Base-by-base conservation (phyloP, 2,888 invertebrate genomes). In the Drosophila mulleri region DNA sequence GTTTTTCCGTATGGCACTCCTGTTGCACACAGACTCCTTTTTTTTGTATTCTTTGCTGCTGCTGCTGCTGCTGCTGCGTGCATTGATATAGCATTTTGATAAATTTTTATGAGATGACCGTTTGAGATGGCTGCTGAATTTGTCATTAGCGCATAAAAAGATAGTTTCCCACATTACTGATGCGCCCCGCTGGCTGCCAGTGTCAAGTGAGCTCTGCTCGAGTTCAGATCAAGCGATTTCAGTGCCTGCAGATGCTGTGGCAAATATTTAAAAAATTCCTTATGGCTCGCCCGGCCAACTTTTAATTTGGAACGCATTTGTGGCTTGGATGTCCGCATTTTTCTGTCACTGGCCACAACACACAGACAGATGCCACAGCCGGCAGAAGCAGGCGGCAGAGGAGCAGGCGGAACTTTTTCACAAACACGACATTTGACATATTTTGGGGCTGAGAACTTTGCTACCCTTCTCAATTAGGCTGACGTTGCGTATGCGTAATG, bases 401-500 rank as follows among this genome's bases (percentile, higher is more conserved):
- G 69, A 74, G 61, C 61, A 56, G 61, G 44, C n/a, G 54, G 12
- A 67, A 41, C 32, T 66, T 80, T 65, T 39, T 39, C 39, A n/a
- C 56, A 69, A 73, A 61, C 74, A 78, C 67, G 80, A 80, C 89
- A 78, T 84, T 82, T 86, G 82, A 86, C 88, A 86, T 89, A 84
- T 77, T 86, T 84, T 74, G 72, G 72, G 73, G 64, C 75, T 59
- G 77, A 72, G 76, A 67, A 70, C 69, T 82, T 88, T 68, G 64
- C 57, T 80, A 89, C 89, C 89, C 86, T 89, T 86, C 85, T 89
- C 86, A 86, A 89, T 89, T 86, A 78, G 74, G 87, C 81, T 88
- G 84, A 84, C 84, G 81, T 67, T 78, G 84, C 87, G 83, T 83
- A 84, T 86, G 79, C 87, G 72, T 83, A 71, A 83, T 88, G 70